These are phyloP conservation scores for Erannis defoliaria DNA, from an alignment of 2,888 invertebrate species.

Conservation along the genomic window DNA sequence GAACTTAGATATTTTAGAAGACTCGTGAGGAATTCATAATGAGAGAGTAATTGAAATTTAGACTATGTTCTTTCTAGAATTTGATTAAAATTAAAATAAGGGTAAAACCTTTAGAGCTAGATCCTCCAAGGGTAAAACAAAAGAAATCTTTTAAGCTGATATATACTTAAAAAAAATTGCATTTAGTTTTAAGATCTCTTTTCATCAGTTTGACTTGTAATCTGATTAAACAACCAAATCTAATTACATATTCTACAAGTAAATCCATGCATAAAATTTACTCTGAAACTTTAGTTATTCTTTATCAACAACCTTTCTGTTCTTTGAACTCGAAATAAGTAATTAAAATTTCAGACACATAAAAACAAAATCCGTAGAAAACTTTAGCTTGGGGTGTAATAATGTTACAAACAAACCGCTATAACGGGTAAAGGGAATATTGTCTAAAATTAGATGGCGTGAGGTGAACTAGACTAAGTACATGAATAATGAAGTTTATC, in stretches of 20 bases:
- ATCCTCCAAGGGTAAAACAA: too few species aligned
- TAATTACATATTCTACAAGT: slow-evolving; percentile 1
- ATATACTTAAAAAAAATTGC: too few species aligned
- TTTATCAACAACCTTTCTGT: slow-evolving; percentile 13
- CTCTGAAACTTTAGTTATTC: slow-evolving; percentile 5
- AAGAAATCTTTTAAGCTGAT: too few species aligned
- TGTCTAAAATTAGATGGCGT: slow-evolving; percentile 46
- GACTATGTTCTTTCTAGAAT: too few species aligned
- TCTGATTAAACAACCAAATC: too few species aligned
- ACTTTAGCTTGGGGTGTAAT: slow-evolving; percentile 43
- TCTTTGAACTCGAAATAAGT: slow-evolving; percentile 35
- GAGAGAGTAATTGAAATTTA: background rate
- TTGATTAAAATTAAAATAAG: background rate
- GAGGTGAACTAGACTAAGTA: slow-evolving; percentile 22
- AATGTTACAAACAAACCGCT: slow-evolving; percentile 48
- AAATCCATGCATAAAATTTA: slow-evolving; percentile 9
- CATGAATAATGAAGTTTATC: slow-evolving; percentile 15
- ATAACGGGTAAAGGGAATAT: slow-evolving; percentile 51
- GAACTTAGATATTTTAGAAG: slow-evolving; percentile 13
- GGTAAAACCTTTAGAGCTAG: background rate
- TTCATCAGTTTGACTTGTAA: too few species aligned
- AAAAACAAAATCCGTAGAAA: slow-evolving; percentile 41
- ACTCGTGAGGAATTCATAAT: slow-evolving; percentile 9
- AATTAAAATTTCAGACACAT: slow-evolving; percentile 47
- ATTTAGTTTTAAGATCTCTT: too few species aligned